A percentile compares a stretch with the other conserved stretches of the same genome.
phyloP scores from a whole-genome alignment of 2,797 vertebrate genomes.

The Lemur catta region DNA sequence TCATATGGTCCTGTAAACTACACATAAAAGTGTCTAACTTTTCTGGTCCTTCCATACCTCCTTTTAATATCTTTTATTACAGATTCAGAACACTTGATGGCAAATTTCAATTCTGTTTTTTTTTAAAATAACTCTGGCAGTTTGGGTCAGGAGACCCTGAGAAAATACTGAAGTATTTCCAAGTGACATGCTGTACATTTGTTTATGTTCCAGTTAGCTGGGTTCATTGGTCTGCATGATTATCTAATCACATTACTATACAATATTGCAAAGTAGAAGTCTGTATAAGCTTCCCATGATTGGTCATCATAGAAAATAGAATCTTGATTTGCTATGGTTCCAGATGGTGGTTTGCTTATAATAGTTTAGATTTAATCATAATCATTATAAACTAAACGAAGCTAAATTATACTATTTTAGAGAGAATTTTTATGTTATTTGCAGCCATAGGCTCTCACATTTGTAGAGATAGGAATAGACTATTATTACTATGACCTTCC shows the following conservation, averaged over 20 bases:
- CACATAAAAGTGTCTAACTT: neutral
- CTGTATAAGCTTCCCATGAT: constrained; percentile 50
- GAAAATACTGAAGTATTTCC: neutral
- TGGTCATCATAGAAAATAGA: constrained; percentile 70
- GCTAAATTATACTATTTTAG: constrained; percentile 57
- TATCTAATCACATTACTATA: constrained; percentile 64
- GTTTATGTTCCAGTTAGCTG: constrained; percentile 60
- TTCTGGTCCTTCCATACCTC: neutral
- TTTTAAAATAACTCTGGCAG: neutral
- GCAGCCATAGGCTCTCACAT: neutral
- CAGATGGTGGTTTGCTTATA: constrained; percentile 69
- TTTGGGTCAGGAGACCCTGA: constrained; percentile 2
- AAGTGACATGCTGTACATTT: constrained; percentile 44
- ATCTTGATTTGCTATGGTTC: constrained; percentile 60
- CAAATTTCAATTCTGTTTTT: neutral
- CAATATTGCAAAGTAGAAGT: constrained; percentile 54
- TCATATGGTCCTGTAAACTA: neutral
- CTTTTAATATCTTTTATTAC: neutral
- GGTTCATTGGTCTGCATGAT: constrained; percentile 59
- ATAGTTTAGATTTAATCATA: constrained; percentile 70
- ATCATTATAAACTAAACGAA: constrained; percentile 60
- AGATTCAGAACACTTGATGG: neutral
- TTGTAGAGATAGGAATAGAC: constrained; percentile 10
- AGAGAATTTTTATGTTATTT: constrained; percentile 45
- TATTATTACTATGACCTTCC: constrained; percentile 5